A percentile compares a stretch with the other conserved stretches of the same genome.
phyloP scores from a whole-genome alignment of 2,888 invertebrate genomes.

The Plemyria rubiginata region DNA sequence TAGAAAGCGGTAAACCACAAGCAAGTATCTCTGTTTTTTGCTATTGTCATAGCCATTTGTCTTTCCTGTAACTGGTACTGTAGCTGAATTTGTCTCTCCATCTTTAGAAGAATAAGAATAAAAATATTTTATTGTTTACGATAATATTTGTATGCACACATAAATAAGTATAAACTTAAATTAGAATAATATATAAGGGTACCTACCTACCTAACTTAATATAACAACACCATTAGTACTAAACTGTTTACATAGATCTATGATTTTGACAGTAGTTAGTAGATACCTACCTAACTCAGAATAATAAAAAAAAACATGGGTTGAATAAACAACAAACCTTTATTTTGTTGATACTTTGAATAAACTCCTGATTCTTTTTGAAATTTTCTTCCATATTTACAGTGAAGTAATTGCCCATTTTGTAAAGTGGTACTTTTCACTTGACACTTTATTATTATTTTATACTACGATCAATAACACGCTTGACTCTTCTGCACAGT shows the following conservation, averaged over 20 bases:
- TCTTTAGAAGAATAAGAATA: slow-evolving; percentile 70
- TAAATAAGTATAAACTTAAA: no score
- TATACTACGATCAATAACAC: slow-evolving; percentile 12
- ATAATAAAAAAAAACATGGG: neutral
- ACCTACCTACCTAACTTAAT: no score
- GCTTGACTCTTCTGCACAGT: neutral
- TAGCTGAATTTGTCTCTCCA: slow-evolving; percentile 92
- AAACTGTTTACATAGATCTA: no score
- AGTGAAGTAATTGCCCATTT: slow-evolving; percentile 86
- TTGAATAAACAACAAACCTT: slow-evolving; percentile 71
- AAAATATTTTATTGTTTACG: no score
- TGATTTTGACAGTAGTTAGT: neutral
- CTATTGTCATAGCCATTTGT: slow-evolving; percentile 88
- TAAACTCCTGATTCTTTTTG: slow-evolving; percentile 88
- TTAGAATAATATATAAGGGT: no score
- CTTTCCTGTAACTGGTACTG: slow-evolving; percentile 91
- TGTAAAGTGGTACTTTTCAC: slow-evolving; percentile 17
- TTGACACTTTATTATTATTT: neutral
- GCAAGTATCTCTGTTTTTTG: slow-evolving; percentile 89
- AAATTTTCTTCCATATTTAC: slow-evolving; percentile 88
- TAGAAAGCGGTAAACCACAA: slow-evolving; percentile 90
- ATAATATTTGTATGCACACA: no score
- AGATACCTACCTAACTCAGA: neutral
- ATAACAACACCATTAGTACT: no score
- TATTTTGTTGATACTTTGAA: slow-evolving; percentile 87